Evolutionary conservation across 1,140 invertebrate species (phyloP).

Genomic region (Spodoptera frugiperda): DNA sequence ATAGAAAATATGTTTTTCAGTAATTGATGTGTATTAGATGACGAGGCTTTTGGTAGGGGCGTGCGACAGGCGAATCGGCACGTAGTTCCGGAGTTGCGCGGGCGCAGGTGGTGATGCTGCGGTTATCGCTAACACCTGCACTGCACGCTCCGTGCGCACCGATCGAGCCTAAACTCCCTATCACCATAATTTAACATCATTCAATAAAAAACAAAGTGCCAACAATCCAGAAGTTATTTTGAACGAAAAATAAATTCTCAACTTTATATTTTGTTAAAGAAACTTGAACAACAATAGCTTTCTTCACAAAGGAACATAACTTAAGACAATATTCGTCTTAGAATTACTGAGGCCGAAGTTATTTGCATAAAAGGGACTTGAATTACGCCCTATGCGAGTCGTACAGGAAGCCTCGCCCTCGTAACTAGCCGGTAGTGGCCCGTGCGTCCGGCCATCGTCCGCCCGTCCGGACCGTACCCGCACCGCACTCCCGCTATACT

Average conservation of each 20-base stretch:
- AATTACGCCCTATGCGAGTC: slow-evolving; percentile 38
- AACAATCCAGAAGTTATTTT: not conserved
- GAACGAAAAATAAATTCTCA: no score
- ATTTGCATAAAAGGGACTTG: slow-evolving; percentile 56
- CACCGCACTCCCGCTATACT: slow-evolving; percentile 38
- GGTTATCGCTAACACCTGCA: slow-evolving; percentile 68
- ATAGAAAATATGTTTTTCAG: not conserved
- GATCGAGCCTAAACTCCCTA: slow-evolving; percentile 43
- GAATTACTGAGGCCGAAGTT: slow-evolving; percentile 42
- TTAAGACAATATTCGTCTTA: slow-evolving; percentile 15
- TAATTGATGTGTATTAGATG: slow-evolving; percentile 10
- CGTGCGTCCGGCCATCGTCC: slow-evolving; percentile 63
- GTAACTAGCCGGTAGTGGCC: slow-evolving; percentile 65
- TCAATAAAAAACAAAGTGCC: not conserved
- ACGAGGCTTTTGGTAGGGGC: slow-evolving; percentile 20
- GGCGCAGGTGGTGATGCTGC: slow-evolving; percentile 70
- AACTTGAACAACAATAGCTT: not conserved
- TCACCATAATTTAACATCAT: slow-evolving; percentile 12
- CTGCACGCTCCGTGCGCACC: slow-evolving; percentile 46
- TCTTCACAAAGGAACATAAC: slow-evolving; percentile 7
- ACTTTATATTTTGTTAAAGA: no score
- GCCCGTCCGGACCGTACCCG: slow-evolving; percentile 56
- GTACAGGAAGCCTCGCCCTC: slow-evolving; percentile 72
- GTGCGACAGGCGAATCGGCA: slow-evolving; percentile 70
- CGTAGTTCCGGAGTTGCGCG: slow-evolving; percentile 70